phyloP scores from a whole-genome alignment of 1,140 invertebrate species.

The Linepithema humile region DNA sequence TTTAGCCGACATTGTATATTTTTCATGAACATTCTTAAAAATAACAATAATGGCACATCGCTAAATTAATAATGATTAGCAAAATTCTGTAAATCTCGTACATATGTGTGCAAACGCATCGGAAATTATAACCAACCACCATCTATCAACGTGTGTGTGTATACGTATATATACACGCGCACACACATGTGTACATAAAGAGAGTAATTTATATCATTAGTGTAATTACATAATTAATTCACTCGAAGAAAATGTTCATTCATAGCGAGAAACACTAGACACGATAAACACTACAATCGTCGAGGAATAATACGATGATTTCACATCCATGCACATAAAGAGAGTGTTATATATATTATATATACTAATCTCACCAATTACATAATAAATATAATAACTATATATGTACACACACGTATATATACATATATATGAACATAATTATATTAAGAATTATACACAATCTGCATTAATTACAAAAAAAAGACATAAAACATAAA shows the following conservation, averaged over 20 bases:
- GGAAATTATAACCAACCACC: constrained; percentile 76
- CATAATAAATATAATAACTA: constrained; percentile 29
- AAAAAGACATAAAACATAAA: background rate
- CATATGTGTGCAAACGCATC: constrained; percentile 70
- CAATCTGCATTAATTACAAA: background rate
- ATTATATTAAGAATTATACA: constrained; percentile 9
- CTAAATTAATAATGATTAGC: constrained; percentile 69
- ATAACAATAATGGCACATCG: constrained; percentile 58
- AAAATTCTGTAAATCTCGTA: constrained; percentile 57
- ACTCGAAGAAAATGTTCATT: background rate
- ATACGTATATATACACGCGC: no score
- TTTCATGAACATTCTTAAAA: constrained; percentile 66
- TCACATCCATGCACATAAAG: constrained; percentile 28
- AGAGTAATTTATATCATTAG: background rate
- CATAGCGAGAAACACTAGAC: constrained; percentile 5
- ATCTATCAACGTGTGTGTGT: constrained; percentile 70
- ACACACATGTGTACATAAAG: no score
- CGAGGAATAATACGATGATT: constrained; percentile 3
- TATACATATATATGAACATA: background rate
- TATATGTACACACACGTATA: background rate
- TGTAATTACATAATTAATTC: constrained; percentile 1
- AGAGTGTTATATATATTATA: no score
- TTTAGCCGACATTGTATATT: constrained; percentile 19
- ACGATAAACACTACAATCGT: constrained; percentile 17
- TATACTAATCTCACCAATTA: constrained; percentile 22